These are phyloP conservation scores for Microctenopoma steveboyesi DNA, from an alignment of 2,797 vertebrate species.

Conservation along the genomic window DNA sequence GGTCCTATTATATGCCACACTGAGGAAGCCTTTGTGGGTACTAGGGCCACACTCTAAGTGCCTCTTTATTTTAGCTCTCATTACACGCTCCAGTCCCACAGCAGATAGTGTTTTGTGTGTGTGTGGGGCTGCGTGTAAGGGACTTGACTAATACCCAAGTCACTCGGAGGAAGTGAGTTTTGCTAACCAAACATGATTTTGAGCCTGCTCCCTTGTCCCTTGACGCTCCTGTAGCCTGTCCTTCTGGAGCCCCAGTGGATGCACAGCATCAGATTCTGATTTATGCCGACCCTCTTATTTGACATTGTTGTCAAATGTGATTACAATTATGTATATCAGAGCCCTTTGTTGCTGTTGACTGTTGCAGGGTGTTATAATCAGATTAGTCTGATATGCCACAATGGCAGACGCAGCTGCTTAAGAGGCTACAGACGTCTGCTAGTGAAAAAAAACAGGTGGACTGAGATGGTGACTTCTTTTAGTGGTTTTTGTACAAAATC, in stretches of 20 bases:
- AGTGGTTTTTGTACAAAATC: conserved; percentile 18
- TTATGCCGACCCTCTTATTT: conserved; percentile 68
- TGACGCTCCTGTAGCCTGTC: conserved; percentile 15
- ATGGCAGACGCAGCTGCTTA: conserved; percentile 80
- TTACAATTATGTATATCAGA: conserved; percentile 81
- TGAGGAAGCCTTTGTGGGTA: conserved; percentile 82
- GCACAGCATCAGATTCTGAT: conserved; percentile 47
- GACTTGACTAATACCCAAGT: conserved; percentile 65
- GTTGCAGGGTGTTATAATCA: conserved; percentile 77
- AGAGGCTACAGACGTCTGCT: conserved; percentile 74
- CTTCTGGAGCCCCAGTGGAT: conserved; percentile 31
- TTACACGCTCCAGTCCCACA: conserved; percentile 76
- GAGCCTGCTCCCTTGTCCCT: conserved; percentile 33
- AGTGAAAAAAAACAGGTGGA: conserved; percentile 49
- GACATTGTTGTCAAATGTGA: conserved; percentile 75
- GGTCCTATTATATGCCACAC: conserved; percentile 81
- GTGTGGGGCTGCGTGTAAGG: conserved; percentile 20
- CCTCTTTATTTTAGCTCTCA: conserved; percentile 83
- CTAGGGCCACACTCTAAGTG: conserved; percentile 77
- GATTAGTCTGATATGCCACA: conserved; percentile 74
- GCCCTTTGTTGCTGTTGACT: conserved; percentile 67
- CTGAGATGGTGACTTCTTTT: conserved; percentile 55
- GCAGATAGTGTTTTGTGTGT: conserved; percentile 68
- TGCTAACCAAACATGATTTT: conserved; percentile 71
- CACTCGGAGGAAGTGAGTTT: conserved; percentile 61